These are phyloP conservation scores for Euspilapteryx auroguttella DNA, from an alignment of 2,888 invertebrate genomes.

Conservation along the genomic window DNA sequence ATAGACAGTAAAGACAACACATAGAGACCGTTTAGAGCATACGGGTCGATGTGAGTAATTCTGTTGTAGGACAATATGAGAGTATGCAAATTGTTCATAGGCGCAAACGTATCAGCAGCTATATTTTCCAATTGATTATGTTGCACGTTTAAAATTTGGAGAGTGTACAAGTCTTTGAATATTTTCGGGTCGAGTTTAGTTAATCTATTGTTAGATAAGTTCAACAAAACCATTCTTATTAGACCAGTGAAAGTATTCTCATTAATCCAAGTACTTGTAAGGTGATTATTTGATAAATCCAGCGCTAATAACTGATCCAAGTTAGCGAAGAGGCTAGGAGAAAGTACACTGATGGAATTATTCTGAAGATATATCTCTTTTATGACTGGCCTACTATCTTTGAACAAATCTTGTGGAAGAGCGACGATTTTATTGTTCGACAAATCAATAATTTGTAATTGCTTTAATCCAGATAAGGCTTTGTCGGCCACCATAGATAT, in stretches of 20 bases:
- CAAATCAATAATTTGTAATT: slow-evolving; percentile 82
- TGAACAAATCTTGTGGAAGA: slow-evolving; percentile 83
- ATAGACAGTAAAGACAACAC: slow-evolving; percentile 83
- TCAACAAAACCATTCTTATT: slow-evolving; percentile 83
- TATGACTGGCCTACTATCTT: slow-evolving; percentile 75
- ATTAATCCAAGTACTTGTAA: slow-evolving; percentile 86
- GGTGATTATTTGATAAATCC: slow-evolving; percentile 83
- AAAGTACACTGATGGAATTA: slow-evolving; percentile 85
- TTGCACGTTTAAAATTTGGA: slow-evolving; percentile 84
- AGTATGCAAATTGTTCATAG: slow-evolving; percentile 91
- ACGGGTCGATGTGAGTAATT: slow-evolving; percentile 81
- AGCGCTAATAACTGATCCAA: slow-evolving; percentile 78
- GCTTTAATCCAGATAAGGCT: slow-evolving; percentile 78
- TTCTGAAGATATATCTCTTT: slow-evolving; percentile 90
- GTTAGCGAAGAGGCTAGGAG: slow-evolving; percentile 84
- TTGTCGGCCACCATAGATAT: slow-evolving; percentile 86
- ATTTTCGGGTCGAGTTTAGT: slow-evolving; percentile 79
- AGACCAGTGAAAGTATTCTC: slow-evolving; percentile 84
- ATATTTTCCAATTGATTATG: slow-evolving; percentile 83
- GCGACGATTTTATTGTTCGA: slow-evolving; percentile 90
- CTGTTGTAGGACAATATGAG: slow-evolving; percentile 84
- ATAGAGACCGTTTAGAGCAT: slow-evolving; percentile 84
- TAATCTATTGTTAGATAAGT: slow-evolving; percentile 83
- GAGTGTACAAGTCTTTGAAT: slow-evolving; percentile 82
- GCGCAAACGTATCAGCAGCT: slow-evolving; percentile 84